These are phyloP conservation scores for Sebastes schlegelii DNA, from an alignment of 2,113 vertebrate species.

Conservation along the genomic window DNA sequence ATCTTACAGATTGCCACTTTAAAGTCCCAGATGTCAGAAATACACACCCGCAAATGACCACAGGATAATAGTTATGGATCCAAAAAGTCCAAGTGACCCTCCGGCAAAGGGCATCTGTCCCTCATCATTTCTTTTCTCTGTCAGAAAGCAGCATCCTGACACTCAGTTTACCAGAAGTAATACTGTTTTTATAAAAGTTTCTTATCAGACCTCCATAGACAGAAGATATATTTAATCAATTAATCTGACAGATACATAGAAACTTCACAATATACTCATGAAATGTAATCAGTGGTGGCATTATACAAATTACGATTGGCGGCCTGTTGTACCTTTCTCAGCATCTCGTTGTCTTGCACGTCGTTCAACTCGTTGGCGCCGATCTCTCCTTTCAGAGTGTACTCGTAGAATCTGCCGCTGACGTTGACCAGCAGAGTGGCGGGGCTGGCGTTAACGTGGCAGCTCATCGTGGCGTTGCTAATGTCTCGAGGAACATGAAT, in stretches of 20 bases:
- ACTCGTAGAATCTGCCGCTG: slow-evolving; percentile 96
- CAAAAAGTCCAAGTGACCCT: not conserved
- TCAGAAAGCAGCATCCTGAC: not conserved
- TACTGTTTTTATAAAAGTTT: too few relatives aligned
- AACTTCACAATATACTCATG: not conserved
- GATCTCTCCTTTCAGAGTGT: slow-evolving; percentile 95
- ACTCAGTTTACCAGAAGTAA: not conserved
- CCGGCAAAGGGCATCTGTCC: not conserved
- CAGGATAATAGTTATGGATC: not conserved
- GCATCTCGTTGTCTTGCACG: slow-evolving; percentile 95
- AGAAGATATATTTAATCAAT: not conserved
- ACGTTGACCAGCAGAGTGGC: slow-evolving; percentile 94
- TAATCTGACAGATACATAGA: not conserved
- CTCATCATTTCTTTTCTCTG: not conserved
- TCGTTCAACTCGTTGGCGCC: slow-evolving; percentile 87
- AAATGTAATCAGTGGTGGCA: not conserved
- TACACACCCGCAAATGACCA: not conserved
- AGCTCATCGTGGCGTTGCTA: slow-evolving; percentile 90
- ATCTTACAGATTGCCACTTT: not conserved
- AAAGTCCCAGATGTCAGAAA: not conserved
- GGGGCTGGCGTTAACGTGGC: slow-evolving; percentile 91
- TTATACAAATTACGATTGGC: not conserved
- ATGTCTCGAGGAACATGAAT: slow-evolving; percentile 93
- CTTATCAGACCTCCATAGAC: not conserved
- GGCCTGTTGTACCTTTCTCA: slow-evolving; percentile 91